These are phyloP conservation scores for Progne subis DNA, from an alignment of 2,113 vertebrate genomes.

Conservation along the genomic window DNA sequence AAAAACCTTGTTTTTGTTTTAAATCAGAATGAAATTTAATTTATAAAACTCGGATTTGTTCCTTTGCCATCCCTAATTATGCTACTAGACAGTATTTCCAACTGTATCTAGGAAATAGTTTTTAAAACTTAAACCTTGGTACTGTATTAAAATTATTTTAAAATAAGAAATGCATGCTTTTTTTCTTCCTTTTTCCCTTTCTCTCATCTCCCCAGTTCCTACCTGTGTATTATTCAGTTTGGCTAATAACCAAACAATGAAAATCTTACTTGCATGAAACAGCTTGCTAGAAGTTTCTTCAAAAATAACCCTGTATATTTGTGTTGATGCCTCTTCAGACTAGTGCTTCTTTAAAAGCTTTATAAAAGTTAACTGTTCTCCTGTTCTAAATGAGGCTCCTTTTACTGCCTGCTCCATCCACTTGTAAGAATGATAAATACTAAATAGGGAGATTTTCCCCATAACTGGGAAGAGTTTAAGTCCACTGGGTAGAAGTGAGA, in stretches of 20 bases:
- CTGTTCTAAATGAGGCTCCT: accelerated
- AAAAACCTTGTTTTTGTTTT: neutral
- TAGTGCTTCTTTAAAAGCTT: neutral
- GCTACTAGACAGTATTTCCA: neutral
- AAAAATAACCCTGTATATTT: neutral
- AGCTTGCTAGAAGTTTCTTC: neutral
- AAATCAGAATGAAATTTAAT: conserved; percentile 7
- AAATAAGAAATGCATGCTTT: neutral
- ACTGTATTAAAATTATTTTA: neutral
- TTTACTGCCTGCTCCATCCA: neutral
- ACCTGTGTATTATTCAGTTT: neutral
- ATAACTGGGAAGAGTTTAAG: neutral
- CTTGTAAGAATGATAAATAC: neutral
- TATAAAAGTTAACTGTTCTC: neutral
- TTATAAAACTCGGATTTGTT: neutral
- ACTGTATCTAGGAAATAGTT: neutral
- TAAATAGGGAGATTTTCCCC: neutral
- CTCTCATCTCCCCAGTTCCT: neutral
- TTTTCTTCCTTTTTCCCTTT: neutral
- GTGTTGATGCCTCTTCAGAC: neutral
- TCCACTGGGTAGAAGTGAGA: neutral
- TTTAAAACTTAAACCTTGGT: neutral
- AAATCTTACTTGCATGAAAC: neutral
- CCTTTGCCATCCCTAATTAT: neutral
- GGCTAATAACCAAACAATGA: neutral